These are phyloP conservation scores for Gambusia holbrooki DNA, from an alignment of 2,113 vertebrate species.

Conservation along the genomic window DNA sequence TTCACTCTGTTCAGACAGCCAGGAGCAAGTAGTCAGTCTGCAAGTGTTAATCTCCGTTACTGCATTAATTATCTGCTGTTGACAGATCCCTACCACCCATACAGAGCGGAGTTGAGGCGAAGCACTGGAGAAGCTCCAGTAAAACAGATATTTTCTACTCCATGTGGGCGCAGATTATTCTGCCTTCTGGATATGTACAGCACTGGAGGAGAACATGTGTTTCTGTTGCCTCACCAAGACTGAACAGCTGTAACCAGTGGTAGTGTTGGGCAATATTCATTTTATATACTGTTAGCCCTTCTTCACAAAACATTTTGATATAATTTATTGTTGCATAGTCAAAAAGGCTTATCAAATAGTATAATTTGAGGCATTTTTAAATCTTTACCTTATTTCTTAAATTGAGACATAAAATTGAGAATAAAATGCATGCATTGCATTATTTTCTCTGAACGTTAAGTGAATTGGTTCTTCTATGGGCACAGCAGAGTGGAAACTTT, in stretches of 20 bases:
- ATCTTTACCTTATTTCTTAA: too few relatives aligned
- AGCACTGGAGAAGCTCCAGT: slow-evolving; percentile 41
- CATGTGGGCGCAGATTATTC: slow-evolving; percentile 49
- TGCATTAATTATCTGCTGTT: slow-evolving; percentile 63
- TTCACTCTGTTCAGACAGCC: slow-evolving; percentile 38
- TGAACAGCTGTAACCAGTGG: background rate
- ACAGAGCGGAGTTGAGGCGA: slow-evolving; percentile 29
- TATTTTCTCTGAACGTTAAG: too few relatives aligned
- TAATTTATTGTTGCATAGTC: background rate
- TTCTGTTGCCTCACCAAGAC: background rate
- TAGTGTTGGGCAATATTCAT: background rate
- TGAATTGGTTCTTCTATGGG: too few relatives aligned
- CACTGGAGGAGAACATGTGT: slow-evolving; percentile 28
- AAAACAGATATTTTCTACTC: slow-evolving; percentile 22
- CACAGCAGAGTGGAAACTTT: too few relatives aligned
- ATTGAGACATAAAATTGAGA: too few relatives aligned
- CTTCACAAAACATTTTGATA: background rate
- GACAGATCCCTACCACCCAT: slow-evolving; percentile 65
- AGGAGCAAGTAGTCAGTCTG: slow-evolving; percentile 30
- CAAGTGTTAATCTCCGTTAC: slow-evolving; percentile 44
- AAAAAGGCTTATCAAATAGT: background rate
- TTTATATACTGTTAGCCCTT: background rate
- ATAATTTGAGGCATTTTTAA: too few relatives aligned
- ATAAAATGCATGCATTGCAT: too few relatives aligned
- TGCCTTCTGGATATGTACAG: slow-evolving; percentile 11